Evolutionary conservation across 2,797 vertebrate genomes (phyloP).

Genomic region (Danio albolineatus): DNA sequence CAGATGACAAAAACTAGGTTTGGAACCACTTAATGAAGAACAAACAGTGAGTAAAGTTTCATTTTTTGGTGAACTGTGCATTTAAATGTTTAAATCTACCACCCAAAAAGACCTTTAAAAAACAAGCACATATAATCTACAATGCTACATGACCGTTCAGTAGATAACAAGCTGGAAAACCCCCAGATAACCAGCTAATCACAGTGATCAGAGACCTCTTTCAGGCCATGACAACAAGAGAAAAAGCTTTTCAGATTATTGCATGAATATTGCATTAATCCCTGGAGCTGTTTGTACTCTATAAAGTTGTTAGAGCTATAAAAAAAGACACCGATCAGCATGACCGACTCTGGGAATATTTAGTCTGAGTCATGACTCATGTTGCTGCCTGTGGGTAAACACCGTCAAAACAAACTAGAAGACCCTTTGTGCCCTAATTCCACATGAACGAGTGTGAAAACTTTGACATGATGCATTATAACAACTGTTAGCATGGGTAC

Average conservation of each 20-base stretch:
- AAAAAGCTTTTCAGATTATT: neutral
- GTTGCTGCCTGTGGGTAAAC: conserved; percentile 42
- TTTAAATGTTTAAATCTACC: neutral
- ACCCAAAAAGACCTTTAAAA: neutral
- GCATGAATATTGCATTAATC: neutral
- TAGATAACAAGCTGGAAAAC: neutral
- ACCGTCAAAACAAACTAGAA: neutral
- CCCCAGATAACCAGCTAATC: conserved; percentile 1
- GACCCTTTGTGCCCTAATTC: neutral
- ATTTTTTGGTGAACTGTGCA: neutral
- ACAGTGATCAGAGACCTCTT: neutral
- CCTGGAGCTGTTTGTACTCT: neutral
- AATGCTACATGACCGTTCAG: neutral
- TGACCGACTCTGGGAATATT: conserved; percentile 19
- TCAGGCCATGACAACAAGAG: neutral
- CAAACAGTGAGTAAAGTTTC: too few relatives aligned
- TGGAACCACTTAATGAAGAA: too few relatives aligned
- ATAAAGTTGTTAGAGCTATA: neutral
- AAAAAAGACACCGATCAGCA: neutral
- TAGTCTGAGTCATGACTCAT: conserved; percentile 61
- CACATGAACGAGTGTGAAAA: neutral
- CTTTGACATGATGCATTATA: neutral
- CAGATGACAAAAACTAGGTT: too few relatives aligned
- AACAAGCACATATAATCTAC: neutral
- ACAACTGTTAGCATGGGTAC: neutral